Base-by-base conservation (phyloP, 2,797 vertebrate species). In the Malacoctenus gilli region DNA sequence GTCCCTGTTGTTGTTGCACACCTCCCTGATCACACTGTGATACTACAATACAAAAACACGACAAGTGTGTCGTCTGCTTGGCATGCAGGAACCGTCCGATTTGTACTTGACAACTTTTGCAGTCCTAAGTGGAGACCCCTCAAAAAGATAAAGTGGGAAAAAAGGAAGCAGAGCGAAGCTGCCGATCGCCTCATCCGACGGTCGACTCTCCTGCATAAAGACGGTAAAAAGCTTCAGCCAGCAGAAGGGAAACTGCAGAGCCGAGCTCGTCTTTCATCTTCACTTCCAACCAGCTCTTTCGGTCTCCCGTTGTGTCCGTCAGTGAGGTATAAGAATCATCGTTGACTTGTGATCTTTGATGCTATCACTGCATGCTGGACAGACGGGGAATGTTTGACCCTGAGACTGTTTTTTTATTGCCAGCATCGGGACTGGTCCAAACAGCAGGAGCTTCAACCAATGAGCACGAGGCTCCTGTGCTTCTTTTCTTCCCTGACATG, bases 311-410 rank as follows among this genome's bases (percentile, higher is more conserved):
- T 41, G 62, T 37, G 38, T 41, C 25, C 58, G 23, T 30, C 31
- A 28, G 49, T 25, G 34, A 58, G 43, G 21, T 48, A 9, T 22
- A 57, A 65, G 39, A 46, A 3, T 2, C 21, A 41, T 57, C 58
- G 59, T 54, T 67, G 43, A 61, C 48, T 69, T 1, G 1, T 20
- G 44, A 58, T 47, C 41, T 68, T 59, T 48, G 44, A 57, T 54
- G 50, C 47, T 3, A 32, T 41, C 12, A 3, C 23, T 8, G 11
- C 31, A 32, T 32, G 38, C 42, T 11, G 47, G 28, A 44, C 53
- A 36, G 25, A 52, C 37, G 35, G 14, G n/a, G 10, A 43, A 2
- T 32, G 10, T 59, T 22, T 54, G 46, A 19, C 38, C 13, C 13
- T 22, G 13, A 57, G 55, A 49, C 30, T 60, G 28, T n/a, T 11